These are phyloP conservation scores for Pardosa pseudoannulata DNA, from an alignment of 2,888 invertebrate genomes.

Conservation along the genomic window DNA sequence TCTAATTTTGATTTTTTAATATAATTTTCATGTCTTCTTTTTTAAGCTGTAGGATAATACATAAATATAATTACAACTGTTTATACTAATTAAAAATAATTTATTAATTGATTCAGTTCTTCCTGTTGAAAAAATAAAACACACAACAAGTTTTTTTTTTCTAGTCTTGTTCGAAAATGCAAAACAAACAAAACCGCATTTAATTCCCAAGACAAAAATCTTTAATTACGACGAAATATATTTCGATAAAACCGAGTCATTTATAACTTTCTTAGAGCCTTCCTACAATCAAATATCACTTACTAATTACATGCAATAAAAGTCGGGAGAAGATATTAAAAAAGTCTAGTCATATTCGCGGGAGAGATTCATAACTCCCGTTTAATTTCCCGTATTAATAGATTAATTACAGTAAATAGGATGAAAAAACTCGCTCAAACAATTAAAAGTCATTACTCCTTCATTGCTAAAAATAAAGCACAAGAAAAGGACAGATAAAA, in stretches of 20 bases:
- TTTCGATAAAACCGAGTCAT: not conserved
- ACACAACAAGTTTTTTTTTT: too few relatives aligned
- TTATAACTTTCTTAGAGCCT: not conserved
- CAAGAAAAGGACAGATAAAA: slow-evolving; percentile 63
- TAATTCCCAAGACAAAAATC: too few relatives aligned
- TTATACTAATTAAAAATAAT: too few relatives aligned
- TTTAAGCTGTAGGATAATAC: too few relatives aligned
- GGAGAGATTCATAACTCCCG: slow-evolving; percentile 1
- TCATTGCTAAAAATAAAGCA: slow-evolving; percentile 54
- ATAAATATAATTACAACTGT: too few relatives aligned
- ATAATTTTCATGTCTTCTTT: too few relatives aligned
- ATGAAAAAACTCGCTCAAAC: slow-evolving; percentile 43
- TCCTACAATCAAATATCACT: not conserved
- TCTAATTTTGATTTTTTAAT: too few relatives aligned
- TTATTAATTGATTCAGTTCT: too few relatives aligned
- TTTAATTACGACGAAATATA: too few relatives aligned
- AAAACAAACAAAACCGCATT: too few relatives aligned
- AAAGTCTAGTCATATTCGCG: not conserved
- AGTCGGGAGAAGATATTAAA: not conserved
- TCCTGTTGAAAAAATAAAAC: too few relatives aligned
- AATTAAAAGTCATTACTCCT: slow-evolving; percentile 66
- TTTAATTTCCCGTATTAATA: slow-evolving; percentile 44
- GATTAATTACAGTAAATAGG: slow-evolving; percentile 64
- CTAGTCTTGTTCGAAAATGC: too few relatives aligned
- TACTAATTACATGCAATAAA: not conserved